Base-by-base conservation (phyloP, 1,140 invertebrate genomes). In the Lethocerus indicus region DNA sequence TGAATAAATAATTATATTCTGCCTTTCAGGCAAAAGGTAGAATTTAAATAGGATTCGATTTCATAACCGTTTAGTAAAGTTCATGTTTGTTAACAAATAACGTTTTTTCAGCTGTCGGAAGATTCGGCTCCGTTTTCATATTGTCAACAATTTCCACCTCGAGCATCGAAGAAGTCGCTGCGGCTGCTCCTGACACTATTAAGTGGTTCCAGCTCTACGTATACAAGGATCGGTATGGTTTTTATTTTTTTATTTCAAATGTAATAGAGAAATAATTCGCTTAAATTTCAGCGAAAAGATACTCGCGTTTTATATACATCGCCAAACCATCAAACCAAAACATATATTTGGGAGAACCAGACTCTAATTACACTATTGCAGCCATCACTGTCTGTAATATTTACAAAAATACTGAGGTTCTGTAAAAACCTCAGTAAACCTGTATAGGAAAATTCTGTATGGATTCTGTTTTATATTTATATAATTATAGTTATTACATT, bases 141-240 rank as follows among this genome's bases (percentile, higher is more conserved):
- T 65, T 91, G 32, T 90, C 86, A 53, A 95, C 90, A 1, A 71
- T 94, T 35, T 74, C 87, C 0, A 95, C 89, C 1, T 79, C 74
- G 49, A 87, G 85, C 18, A 74, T 95, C 45, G 91, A 95, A 69
- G 87, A 94, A 63, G 76, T 95, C 1, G 80, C 83, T 0, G 58
- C 71, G 49, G 76, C 76, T 3, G 82, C 84, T 1, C 86, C 87
- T 2, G 64, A 75, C 14, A 76, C 74, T 1, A 68, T 76, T 13
- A 87, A 87, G 64, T 90, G 87, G 87, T 90, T 91, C 61, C 88
- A 95, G 62, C 68, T 95, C 0, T 94, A 94, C 57, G 79, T 95
- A 54, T 91, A 88, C 60, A 81, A 73, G 54, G 81, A 92, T 59
- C 73, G 76, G 76, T 78, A 53, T 52, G 40, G 12, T 46, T 44